A percentile compares a stretch with the other conserved stretches of the same genome.
Conservation (phyloP, 2,888 invertebrate species). For the Tenodera sinensis region DNA sequence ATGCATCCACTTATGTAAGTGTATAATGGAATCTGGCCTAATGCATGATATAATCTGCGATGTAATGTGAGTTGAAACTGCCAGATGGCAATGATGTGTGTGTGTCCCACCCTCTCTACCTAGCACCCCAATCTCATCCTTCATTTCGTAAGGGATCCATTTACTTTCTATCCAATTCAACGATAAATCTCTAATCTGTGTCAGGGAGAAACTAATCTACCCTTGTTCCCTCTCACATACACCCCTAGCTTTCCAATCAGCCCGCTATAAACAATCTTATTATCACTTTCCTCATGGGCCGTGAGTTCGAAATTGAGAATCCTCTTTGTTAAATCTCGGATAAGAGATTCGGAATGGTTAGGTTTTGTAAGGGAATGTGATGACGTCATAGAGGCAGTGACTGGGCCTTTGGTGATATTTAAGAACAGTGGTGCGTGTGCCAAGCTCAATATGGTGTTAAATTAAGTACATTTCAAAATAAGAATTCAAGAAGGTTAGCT, state of each 20-base stretch:
- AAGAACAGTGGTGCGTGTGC: too few relatives aligned
- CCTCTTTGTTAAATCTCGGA: background rate
- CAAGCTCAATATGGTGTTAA: too few relatives aligned
- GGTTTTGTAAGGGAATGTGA: background rate
- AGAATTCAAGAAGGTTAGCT: too few relatives aligned
- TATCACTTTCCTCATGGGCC: background rate
- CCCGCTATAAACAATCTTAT: background rate
- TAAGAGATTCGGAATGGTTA: background rate
- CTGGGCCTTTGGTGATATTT: too few relatives aligned
- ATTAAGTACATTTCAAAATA: too few relatives aligned
- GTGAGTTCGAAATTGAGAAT: background rate
- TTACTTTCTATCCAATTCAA: background rate
- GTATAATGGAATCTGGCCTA: background rate
- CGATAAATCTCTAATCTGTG: background rate
- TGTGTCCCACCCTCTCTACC: too few relatives aligned
- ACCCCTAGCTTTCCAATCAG: background rate
- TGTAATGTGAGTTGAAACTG: background rate
- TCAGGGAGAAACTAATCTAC: background rate
- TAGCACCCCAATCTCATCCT: background rate
- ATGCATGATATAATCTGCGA: background rate
- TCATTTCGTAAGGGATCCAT: background rate
- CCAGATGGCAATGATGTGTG: background rate
- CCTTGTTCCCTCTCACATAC: background rate
- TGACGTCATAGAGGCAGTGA: background rate
- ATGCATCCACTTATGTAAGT: too few relatives aligned